Conservation (phyloP, 2,797 vertebrate genomes). For the Sternarchorhynchus goeldii region DNA sequence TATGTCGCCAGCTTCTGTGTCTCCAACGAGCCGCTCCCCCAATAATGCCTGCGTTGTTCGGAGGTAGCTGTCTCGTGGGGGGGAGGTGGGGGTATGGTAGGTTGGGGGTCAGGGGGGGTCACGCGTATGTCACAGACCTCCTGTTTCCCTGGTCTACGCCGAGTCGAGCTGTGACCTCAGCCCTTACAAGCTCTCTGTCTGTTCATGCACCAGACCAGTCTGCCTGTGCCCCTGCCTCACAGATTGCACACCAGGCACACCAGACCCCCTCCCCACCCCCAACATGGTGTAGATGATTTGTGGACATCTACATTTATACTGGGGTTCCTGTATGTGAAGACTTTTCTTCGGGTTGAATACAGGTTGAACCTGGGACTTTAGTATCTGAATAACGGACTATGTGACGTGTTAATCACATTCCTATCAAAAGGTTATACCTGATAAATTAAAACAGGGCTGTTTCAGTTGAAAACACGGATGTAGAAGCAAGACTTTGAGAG, state of each 20-base stretch:
- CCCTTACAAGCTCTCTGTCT: constrained; percentile 49
- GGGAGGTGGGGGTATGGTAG: background rate
- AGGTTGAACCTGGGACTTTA: no score
- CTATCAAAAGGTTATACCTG: background rate
- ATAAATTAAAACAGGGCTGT: background rate
- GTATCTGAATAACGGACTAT: background rate
- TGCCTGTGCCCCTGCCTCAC: no score
- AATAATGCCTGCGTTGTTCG: constrained; percentile 50
- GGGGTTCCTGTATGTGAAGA: no score
- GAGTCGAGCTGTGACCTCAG: constrained; percentile 52
- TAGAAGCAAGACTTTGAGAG: no score
- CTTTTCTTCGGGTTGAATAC: no score
- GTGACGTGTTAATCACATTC: background rate
- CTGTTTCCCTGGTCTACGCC: constrained; percentile 45
- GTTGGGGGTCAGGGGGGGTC: constrained; percentile 14
- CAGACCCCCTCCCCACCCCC: no score
- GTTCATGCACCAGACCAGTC: no score
- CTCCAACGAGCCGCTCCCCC: constrained; percentile 15
- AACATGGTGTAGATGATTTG: background rate
- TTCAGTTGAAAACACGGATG: background rate
- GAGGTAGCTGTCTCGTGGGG: constrained; percentile 3
- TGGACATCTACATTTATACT: background rate
- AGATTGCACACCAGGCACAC: no score
- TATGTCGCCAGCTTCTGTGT: constrained; percentile 21
- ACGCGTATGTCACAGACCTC: constrained; percentile 45